Evolutionary conservation across 2,797 vertebrate species (phyloP).

Genomic region (Trachurus trachurus): DNA sequence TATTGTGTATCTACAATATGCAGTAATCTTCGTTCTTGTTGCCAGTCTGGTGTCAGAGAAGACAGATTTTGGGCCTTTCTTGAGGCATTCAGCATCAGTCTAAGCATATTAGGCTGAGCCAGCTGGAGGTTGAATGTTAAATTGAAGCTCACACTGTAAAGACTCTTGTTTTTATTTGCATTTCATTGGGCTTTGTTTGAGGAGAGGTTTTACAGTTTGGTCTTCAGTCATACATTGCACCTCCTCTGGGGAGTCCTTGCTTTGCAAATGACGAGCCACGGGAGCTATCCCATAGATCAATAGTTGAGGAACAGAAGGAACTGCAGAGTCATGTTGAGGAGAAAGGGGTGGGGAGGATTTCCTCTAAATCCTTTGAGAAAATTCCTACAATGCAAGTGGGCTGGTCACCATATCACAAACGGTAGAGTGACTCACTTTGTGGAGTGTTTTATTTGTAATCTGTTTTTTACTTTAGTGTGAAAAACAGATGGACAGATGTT

Average conservation of each 20-base stretch:
- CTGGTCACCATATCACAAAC: slow-evolving; percentile 9
- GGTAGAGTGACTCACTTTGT: slow-evolving; percentile 16
- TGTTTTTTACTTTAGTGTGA: neutral
- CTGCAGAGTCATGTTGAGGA: slow-evolving; percentile 41
- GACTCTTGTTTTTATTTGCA: slow-evolving; percentile 67
- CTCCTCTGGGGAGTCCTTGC: slow-evolving; percentile 56
- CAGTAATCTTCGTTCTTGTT: neutral
- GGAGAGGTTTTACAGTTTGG: slow-evolving; percentile 26
- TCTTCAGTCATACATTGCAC: slow-evolving; percentile 39
- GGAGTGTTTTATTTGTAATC: neutral
- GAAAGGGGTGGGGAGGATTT: slow-evolving; percentile 68
- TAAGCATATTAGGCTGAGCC: neutral
- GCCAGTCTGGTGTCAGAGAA: too few species aligned
- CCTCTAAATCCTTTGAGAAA: slow-evolving; percentile 58
- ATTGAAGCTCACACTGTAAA: slow-evolving; percentile 35
- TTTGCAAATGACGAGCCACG: slow-evolving; percentile 54
- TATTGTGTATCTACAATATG: neutral
- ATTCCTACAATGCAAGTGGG: slow-evolving; percentile 36
- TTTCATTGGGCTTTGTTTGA: slow-evolving; percentile 67
- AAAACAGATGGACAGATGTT: neutral
- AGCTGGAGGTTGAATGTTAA: slow-evolving; percentile 20
- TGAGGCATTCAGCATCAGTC: neutral
- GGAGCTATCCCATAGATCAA: slow-evolving; percentile 47
- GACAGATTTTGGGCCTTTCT: neutral
- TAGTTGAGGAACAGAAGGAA: slow-evolving; percentile 47